Evolutionary conservation across 2,113 vertebrate species (phyloP), one percentile per base, ranked within the genome.

Genomic region (Vulpes vulpes): DNA sequence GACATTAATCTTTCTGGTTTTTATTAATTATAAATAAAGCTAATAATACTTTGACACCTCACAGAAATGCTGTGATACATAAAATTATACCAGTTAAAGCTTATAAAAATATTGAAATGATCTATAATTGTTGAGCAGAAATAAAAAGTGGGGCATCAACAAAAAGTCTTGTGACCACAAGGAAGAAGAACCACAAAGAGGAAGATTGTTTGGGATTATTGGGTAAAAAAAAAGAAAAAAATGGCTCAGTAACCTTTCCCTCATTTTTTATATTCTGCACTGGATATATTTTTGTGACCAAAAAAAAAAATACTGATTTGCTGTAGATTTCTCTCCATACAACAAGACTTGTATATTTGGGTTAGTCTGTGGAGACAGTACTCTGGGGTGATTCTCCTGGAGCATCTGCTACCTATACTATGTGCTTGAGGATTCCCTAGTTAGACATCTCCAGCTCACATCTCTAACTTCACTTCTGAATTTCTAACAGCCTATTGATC

Each of bases 401-500:
- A 89, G 11, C 35, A 12, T 94, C 62, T 93, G 32, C 86, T 91
- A 16, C 91, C 43, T 11, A 94, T 11, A 94, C 17, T 85, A 30
- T 84, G n/a, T 87, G 65, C 59, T 93, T 89, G 64, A 76, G 32
- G 25, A 30, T 81, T 88, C 53, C 62, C 38, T 93, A 57, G 38
- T 88, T 49, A 30, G 78, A 38, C 49, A 88, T 60, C 55, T 82
- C 16, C 57, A 89, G 53, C 23, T 9, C 38, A 73, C 8, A 74
- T 79, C 23, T 65, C 71, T 81, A 83, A 91, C 60, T 79, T 60
- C 71, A 96, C 2, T 91, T 91, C 73, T 96, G 82, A 94, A 85
- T 95, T 96, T 96, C 60, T 16, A 97, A 71, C 27, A n/a, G 30
- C 57, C 25, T 97, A 4, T n/a, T 88, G 19, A 85, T 81, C 35